Evolutionary conservation across 2,888 invertebrate genomes (phyloP).

Genomic region (Chymomyza amoena): DNA sequence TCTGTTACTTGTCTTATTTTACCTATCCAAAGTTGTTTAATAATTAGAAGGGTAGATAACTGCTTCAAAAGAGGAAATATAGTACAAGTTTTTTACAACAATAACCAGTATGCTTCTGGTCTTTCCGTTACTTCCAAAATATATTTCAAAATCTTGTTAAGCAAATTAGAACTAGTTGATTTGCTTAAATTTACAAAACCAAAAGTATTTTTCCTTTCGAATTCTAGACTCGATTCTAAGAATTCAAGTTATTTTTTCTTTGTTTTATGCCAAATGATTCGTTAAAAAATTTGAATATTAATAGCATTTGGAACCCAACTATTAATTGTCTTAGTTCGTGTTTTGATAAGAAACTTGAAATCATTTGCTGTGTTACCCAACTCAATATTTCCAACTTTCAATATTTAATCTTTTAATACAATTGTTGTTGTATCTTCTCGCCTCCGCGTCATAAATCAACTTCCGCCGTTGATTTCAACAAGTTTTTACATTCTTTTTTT

Average conservation of each 20-base stretch:
- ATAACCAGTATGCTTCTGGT: neutral
- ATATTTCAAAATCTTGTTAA: neutral
- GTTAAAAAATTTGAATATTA: neutral
- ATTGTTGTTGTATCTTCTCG: conserved; percentile 30
- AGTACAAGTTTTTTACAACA: neutral
- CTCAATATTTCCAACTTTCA: neutral
- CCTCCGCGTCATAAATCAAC: conserved; percentile 57
- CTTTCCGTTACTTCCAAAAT: neutral
- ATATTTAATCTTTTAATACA: neutral
- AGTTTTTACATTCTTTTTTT: conserved; percentile 12
- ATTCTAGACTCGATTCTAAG: neutral
- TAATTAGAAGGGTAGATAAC: too few species aligned
- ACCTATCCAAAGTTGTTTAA: too few species aligned
- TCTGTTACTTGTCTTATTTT: too few species aligned
- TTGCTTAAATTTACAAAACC: neutral
- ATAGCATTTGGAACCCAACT: neutral
- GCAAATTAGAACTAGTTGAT: neutral
- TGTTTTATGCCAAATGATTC: neutral
- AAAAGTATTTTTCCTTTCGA: neutral
- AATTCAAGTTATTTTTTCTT: neutral
- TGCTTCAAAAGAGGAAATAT: neutral
- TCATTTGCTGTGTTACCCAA: neutral
- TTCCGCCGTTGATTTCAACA: conserved; percentile 44
- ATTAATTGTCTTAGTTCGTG: neutral
- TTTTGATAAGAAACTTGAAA: neutral